A percentile compares a stretch with the other conserved stretches of the same genome.
Evolutionary conservation across 2,113 vertebrate species (phyloP).

Genomic region (Silurus meridionalis): DNA sequence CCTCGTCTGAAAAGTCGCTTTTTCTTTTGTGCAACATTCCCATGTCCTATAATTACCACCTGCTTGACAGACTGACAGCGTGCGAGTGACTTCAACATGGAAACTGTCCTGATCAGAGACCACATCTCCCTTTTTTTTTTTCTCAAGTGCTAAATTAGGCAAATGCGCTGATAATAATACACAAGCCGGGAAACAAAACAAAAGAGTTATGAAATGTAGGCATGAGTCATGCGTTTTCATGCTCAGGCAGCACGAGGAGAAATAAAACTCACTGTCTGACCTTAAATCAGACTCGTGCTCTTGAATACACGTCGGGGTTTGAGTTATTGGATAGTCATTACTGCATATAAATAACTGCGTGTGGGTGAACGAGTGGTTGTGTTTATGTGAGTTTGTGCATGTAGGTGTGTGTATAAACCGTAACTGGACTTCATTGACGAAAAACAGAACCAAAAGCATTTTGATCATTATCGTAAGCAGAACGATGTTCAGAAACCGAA

Average conservation of each 20-base stretch:
- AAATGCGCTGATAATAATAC: constrained; percentile 35
- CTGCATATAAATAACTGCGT: not conserved
- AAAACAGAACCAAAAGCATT: not conserved
- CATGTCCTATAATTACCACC: not conserved
- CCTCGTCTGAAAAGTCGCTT: not conserved
- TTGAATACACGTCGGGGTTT: not conserved
- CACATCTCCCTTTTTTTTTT: constrained; percentile 39
- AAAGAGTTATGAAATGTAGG: not conserved
- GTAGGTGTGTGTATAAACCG: not conserved
- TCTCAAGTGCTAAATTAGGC: constrained; percentile 23
- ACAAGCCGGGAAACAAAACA: constrained; percentile 27
- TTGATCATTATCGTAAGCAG: not conserved
- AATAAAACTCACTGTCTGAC: constrained; percentile 14
- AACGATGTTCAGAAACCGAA: not conserved
- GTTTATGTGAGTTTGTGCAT: not conserved
- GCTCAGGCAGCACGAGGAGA: not conserved
- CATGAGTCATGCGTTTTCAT: constrained; percentile 45
- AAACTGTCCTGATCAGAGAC: constrained; percentile 32
- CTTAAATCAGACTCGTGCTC: not conserved
- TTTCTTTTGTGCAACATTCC: not conserved
- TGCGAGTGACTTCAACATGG: not conserved
- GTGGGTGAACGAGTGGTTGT: constrained; percentile 7
- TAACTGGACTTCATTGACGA: not conserved
- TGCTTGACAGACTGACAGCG: constrained; percentile 23
- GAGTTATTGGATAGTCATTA: not conserved